A percentile compares a stretch with the other conserved stretches of the same genome.
Evolutionary conservation across 2,113 vertebrate genomes (phyloP).

Genomic region (Neoarius graeffei): DNA sequence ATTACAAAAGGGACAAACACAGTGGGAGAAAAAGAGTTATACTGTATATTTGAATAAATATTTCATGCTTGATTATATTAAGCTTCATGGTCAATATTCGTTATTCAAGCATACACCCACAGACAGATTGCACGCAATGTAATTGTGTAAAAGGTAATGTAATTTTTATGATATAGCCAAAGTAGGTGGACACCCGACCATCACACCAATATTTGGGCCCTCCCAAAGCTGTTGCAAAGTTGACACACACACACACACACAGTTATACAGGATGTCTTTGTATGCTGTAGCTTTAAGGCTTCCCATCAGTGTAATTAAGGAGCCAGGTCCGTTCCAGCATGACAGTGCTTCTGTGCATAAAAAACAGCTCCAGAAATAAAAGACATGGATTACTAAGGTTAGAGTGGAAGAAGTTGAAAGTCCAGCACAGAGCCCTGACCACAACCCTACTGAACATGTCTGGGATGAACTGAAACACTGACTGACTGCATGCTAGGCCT

Average conservation of each 20-base stretch:
- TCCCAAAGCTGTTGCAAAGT: background rate
- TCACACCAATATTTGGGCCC: background rate
- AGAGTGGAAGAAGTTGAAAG: background rate
- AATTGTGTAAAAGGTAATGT: background rate
- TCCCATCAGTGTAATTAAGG: background rate
- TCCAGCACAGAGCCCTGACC: background rate
- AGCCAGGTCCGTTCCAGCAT: background rate
- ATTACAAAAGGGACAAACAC: background rate
- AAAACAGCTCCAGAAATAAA: background rate
- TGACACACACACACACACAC: background rate
- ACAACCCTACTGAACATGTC: background rate
- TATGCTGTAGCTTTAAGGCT: background rate
- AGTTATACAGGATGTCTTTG: background rate
- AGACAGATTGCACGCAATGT: background rate
- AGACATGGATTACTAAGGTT: background rate
- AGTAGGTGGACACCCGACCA: background rate
- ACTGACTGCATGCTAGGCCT: background rate
- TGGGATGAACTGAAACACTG: background rate
- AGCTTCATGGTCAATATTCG: background rate
- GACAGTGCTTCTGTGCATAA: background rate
- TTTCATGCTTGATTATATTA: background rate
- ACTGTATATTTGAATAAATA: background rate
- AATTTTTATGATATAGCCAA: background rate
- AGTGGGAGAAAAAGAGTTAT: background rate
- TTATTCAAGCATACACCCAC: background rate